A percentile compares a stretch with the other conserved stretches of the same genome.
Conservation (phyloP, 2,113 vertebrate genomes). For the Paedocypris sp. region DNA sequence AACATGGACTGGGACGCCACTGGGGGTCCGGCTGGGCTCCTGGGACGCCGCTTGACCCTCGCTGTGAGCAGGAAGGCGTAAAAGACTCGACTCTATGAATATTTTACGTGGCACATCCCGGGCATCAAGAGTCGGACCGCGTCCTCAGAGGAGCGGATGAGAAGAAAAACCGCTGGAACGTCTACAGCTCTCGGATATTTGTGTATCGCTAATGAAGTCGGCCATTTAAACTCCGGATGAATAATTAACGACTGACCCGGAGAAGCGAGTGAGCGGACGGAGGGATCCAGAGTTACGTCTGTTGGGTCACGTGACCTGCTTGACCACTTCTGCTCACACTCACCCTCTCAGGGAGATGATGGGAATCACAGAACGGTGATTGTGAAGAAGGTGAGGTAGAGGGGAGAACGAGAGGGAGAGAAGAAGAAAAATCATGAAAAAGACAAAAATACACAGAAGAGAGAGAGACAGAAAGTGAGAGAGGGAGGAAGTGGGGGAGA, state of each 20-base stretch:
- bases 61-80: slow-evolving; percentile 40
- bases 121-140: background rate
- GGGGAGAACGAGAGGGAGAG: no score
- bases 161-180: slow-evolving; percentile 2
- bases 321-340: no score
- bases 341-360: no score
- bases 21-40: slow-evolving; percentile 23
- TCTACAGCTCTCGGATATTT: background rate
- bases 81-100: slow-evolving; percentile 12
- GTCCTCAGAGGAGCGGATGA: background rate
- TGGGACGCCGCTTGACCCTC: slow-evolving; percentile 41
- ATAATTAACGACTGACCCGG: background rate
- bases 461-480: no score
- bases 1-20: slow-evolving; percentile 11
- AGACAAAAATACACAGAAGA: no score
- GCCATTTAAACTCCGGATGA: background rate
- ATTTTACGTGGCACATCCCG: slow-evolving; percentile 5
- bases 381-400: no score
- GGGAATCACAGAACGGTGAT: no score
- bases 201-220: background rate
- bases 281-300: no score
- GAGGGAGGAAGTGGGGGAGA: no score
- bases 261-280: background rate
- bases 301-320: no score
- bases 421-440: no score